Evolutionary conservation across 2,113 vertebrate genomes (phyloP).

Genomic region (Sinocyclocheilus anshuiensis): DNA sequence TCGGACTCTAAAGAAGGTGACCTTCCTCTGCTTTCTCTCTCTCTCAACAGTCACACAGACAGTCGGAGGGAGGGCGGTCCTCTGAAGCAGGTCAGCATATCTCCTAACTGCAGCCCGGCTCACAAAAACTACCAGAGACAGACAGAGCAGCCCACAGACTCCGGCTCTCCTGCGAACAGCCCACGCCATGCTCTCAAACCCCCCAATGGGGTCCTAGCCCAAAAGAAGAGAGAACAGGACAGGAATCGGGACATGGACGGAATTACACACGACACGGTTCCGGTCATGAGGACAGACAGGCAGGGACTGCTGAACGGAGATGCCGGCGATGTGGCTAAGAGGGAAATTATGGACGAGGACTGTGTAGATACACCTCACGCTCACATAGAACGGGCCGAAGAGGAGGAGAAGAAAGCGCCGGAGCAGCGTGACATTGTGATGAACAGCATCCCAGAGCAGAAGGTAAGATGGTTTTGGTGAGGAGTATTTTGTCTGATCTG

Average conservation of each 20-base stretch:
- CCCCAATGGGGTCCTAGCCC: constrained; percentile 69
- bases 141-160: constrained; percentile 49
- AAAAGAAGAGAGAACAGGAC: constrained; percentile 65
- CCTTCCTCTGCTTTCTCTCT: neutral
- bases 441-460: constrained; percentile 48
- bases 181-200: constrained; percentile 61
- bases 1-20: constrained; percentile 1
- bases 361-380: constrained; percentile 41
- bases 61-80: constrained; percentile 66
- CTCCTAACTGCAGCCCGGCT: constrained; percentile 65
- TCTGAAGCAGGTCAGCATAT: constrained; percentile 66
- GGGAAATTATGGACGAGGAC: constrained; percentile 44
- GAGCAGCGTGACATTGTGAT: neutral
- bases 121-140: constrained; percentile 56
- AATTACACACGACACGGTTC: neutral
- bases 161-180: neutral
- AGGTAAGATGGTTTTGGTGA: constrained; percentile 56
- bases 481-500: neutral
- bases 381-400: constrained; percentile 32
- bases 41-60: constrained; percentile 64
- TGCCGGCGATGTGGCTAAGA: constrained; percentile 35
- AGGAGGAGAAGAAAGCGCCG: neutral
- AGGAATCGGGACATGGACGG: constrained; percentile 40
- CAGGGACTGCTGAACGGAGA: constrained; percentile 72
- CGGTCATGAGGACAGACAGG: constrained; percentile 41